Evolutionary conservation across 2,797 vertebrate genomes (phyloP).

Genomic region (Xiphophorus birchmanni): DNA sequence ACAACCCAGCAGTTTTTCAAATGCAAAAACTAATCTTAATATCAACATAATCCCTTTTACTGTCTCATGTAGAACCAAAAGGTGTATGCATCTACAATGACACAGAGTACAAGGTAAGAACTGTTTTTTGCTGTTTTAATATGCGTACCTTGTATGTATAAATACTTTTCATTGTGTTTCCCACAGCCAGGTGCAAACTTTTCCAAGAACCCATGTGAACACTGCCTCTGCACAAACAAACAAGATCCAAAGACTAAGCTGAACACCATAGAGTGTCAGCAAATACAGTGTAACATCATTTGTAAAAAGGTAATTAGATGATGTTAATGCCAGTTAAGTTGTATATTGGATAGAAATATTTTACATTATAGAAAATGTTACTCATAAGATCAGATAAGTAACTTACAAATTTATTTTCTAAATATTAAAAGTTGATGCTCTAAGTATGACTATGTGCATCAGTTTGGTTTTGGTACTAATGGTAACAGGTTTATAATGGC

Average conservation of each 20-base stretch:
- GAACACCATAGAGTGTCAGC: conserved; percentile 55
- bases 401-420: conserved; percentile 5
- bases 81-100: conserved; percentile 77
- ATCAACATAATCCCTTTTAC: background rate
- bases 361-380: background rate
- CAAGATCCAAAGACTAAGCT: conserved; percentile 42
- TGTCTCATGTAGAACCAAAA: conserved; percentile 66
- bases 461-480: background rate
- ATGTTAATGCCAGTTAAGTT: background rate
- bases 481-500: background rate
- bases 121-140: background rate
- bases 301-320: conserved; percentile 69
- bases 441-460: background rate
- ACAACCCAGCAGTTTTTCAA: background rate
- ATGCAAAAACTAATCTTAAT: conserved; percentile 7
- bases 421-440: background rate
- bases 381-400: background rate
- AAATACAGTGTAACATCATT: conserved; percentile 21
- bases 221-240: conserved; percentile 72
- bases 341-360: background rate
- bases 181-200: conserved; percentile 71
- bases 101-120: conserved; percentile 78
- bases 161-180: conserved; percentile 12
- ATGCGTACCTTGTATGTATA: background rate
- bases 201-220: conserved; percentile 68